Percentiles rank a stretch among this genome's conserved stretches.
phyloP scores from a whole-genome alignment of 64 coral and sea anemone species.

The Montipora efflorescens region DNA sequence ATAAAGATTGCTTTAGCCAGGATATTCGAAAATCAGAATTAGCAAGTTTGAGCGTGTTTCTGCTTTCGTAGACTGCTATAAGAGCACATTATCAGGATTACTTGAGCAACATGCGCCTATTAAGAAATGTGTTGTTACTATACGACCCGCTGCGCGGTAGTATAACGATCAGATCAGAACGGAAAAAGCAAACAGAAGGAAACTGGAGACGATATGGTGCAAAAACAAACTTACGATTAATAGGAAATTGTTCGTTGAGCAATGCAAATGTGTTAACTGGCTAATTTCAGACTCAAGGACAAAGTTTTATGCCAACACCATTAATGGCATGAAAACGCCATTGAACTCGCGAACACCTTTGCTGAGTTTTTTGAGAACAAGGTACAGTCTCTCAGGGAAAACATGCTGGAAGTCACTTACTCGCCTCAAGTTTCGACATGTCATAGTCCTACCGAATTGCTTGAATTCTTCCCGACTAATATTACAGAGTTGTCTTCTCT shows the following conservation, averaged over 20 bases:
- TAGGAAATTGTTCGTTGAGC: background rate
- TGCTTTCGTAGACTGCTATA: too few species aligned
- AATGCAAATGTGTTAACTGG: background rate
- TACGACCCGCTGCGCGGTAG: conserved; percentile 41
- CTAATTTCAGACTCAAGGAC: conserved; percentile 19
- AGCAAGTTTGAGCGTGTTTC: too few species aligned
- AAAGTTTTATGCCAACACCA: conserved; percentile 39
- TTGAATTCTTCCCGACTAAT: too few species aligned
- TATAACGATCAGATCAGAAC: conserved; percentile 31
- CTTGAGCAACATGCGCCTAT: conserved; percentile 24
- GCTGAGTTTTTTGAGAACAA: conserved; percentile 9
- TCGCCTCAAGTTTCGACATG: too few species aligned
- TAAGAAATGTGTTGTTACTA: conserved; percentile 36
- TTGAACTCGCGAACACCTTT: conserved; percentile 49
- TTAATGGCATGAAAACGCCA: background rate
- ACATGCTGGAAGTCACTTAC: too few species aligned
- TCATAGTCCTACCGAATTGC: too few species aligned
- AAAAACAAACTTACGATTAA: conserved; percentile 21
- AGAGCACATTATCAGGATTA: too few species aligned
- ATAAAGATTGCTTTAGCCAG: conserved; percentile 9
- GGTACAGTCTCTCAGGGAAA: background rate
- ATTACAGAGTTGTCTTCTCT: too few species aligned
- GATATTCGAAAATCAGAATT: conserved; percentile 22
- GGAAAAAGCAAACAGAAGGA: conserved; percentile 27
- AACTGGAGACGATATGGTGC: background rate